These are phyloP conservation scores for Illadopsis cleaveri DNA, from an alignment of 2,113 vertebrate genomes.

Conservation along the genomic window DNA sequence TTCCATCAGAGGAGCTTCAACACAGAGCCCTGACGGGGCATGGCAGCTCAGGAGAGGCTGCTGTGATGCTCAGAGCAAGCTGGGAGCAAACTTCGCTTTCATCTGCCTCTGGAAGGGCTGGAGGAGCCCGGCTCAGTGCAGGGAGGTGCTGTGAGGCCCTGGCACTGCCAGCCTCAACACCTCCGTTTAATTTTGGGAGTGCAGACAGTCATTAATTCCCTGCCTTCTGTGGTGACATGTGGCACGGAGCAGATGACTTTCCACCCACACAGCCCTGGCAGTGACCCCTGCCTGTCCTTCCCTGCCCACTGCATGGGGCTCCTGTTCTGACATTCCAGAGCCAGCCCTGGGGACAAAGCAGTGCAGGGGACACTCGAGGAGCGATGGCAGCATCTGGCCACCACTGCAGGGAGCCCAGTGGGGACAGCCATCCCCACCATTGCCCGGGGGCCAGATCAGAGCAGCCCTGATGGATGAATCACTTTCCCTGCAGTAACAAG, in stretches of 20 bases:
- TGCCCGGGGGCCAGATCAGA: accelerated
- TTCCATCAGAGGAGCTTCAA: not conserved
- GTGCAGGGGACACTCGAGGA: not conserved
- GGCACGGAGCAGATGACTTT: not conserved
- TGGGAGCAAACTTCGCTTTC: not conserved
- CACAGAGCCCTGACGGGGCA: not conserved
- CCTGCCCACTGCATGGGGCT: not conserved
- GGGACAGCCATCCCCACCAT: not conserved
- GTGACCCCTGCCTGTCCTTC: not conserved
- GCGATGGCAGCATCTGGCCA: not conserved
- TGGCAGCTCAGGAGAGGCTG: not conserved
- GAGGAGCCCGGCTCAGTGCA: not conserved
- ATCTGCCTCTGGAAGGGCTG: not conserved
- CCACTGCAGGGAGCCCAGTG: not conserved
- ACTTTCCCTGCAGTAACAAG: not conserved
- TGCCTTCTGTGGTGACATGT: accelerated
- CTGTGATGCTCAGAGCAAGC: accelerated
- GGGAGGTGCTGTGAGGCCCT: accelerated
- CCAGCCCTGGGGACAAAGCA: not conserved
- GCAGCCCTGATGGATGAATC: not conserved
- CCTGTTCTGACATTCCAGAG: not conserved
- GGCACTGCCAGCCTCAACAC: not conserved
- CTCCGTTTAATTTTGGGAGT: not conserved
- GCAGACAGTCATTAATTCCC: not conserved
- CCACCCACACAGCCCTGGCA: accelerated